These are phyloP conservation scores for Limnephilus marmoratus DNA, from an alignment of 2,888 invertebrate genomes.

Conservation along the genomic window DNA sequence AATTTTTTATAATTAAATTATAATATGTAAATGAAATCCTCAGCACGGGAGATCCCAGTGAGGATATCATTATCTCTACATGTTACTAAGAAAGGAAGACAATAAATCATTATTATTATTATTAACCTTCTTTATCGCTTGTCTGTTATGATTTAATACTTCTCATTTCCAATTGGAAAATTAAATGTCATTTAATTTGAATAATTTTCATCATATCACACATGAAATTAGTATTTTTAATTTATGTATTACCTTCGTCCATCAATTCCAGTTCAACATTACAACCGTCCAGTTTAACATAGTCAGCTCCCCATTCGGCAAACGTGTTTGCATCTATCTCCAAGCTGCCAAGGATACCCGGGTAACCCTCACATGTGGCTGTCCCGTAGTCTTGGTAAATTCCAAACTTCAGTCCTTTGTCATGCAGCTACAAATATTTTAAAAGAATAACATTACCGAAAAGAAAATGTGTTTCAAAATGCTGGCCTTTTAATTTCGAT, in stretches of 20 bases:
- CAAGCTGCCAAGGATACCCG: slow-evolving; percentile 82
- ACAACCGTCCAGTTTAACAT: slow-evolving; percentile 89
- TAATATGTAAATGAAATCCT: no score
- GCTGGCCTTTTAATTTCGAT: not conserved
- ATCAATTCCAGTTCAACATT: slow-evolving; percentile 79
- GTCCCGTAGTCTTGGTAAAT: slow-evolving; percentile 89
- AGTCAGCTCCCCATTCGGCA: slow-evolving; percentile 88
- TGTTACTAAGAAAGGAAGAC: no score
- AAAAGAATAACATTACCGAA: not conserved
- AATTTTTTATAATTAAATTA: no score
- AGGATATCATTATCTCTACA: no score
- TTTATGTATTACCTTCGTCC: slow-evolving; percentile 71
- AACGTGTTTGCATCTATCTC: slow-evolving; percentile 84
- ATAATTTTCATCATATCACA: no score
- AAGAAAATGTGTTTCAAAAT: not conserved
- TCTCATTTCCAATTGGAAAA: no score
- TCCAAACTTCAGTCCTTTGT: slow-evolving; percentile 85
- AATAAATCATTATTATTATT: no score
- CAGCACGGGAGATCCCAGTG: no score
- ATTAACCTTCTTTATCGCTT: no score
- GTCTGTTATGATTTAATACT: no score
- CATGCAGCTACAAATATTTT: slow-evolving; percentile 77
- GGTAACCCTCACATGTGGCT: slow-evolving; percentile 86
- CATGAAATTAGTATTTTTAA: no score
- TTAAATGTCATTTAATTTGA: no score